Conservation (phyloP, 2,888 invertebrate genomes). For the Erpobdella octoculata region DNA sequence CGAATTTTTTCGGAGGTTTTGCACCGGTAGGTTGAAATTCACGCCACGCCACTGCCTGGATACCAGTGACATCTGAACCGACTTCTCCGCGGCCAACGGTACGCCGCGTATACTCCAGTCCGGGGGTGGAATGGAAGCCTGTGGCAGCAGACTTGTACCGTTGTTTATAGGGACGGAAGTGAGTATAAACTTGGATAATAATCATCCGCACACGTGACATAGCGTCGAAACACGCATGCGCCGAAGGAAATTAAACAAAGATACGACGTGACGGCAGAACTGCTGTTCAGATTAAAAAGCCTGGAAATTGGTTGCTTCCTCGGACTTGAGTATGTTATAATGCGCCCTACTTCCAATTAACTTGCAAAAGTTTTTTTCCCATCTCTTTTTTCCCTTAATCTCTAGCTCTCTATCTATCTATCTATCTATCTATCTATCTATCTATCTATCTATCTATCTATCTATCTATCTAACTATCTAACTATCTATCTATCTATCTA, state of each 20-base stretch:
- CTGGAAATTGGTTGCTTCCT: constrained; percentile 2
- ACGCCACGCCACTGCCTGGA: too few relatives aligned
- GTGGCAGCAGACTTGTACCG: too few relatives aligned
- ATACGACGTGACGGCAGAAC: constrained; percentile 7
- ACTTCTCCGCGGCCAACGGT: too few relatives aligned
- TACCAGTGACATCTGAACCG: too few relatives aligned
- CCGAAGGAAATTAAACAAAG: constrained; percentile 12
- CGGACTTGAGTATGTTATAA: constrained; percentile 8
- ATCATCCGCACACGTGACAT: constrained; percentile 1
- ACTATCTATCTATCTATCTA: too few relatives aligned
- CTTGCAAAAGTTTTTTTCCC: background rate
- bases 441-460: too few relatives aligned
- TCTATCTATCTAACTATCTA: too few relatives aligned
- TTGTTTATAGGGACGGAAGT: constrained; percentile 7
- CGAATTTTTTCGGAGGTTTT: too few relatives aligned
- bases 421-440: background rate
- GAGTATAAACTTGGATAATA: constrained; percentile 1
- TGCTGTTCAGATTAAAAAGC: constrained; percentile 5
- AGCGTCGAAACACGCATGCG: constrained; percentile 8
- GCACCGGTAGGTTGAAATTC: too few relatives aligned
- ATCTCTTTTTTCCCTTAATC: background rate
- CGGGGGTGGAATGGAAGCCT: too few relatives aligned
- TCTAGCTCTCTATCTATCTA: background rate
- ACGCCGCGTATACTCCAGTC: too few relatives aligned
- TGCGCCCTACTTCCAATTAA: constrained; percentile 4